A percentile compares a stretch with the other conserved stretches of the same genome.
These are phyloP conservation scores for Echeneis naucrates DNA, from an alignment of 2,797 vertebrate genomes.

Conservation along the genomic window DNA sequence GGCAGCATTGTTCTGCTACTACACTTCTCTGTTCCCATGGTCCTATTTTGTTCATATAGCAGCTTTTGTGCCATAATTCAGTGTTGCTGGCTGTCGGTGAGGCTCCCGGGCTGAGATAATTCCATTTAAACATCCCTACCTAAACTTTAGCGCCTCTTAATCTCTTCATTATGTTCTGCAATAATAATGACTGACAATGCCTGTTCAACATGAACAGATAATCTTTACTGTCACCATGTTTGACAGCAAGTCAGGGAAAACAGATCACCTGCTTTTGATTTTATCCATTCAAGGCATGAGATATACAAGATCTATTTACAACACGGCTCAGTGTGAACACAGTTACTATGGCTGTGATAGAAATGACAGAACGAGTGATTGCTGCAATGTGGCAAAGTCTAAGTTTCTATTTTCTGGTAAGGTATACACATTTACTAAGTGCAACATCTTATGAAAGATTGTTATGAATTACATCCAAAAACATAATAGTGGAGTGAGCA, in stretches of 20 bases:
- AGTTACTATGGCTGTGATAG: conserved; percentile 29
- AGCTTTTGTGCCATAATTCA: conserved; percentile 45
- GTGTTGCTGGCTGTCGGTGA: neutral
- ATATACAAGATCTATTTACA: conserved; percentile 53
- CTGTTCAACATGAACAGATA: conserved; percentile 51
- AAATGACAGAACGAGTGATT: conserved; percentile 30
- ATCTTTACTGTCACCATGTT: conserved; percentile 56
- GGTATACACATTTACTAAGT: neutral
- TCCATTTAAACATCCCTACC: conserved; percentile 44
- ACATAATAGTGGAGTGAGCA: neutral
- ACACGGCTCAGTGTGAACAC: conserved; percentile 52
- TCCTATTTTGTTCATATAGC: conserved; percentile 45
- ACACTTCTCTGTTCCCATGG: conserved; percentile 18
- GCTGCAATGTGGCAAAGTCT: conserved; percentile 15
- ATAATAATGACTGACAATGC: conserved; percentile 58
- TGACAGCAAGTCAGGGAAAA: conserved; percentile 49
- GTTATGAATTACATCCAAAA: neutral
- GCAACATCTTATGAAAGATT: neutral
- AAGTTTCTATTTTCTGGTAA: conserved; percentile 7
- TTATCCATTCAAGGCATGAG: conserved; percentile 50
- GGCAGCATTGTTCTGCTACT: conserved; percentile 41
- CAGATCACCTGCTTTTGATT: conserved; percentile 55
- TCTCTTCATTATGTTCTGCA: conserved; percentile 40
- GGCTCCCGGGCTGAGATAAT: conserved; percentile 44
- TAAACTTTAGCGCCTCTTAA: conserved; percentile 42